Evolutionary conservation across 2,888 invertebrate species (phyloP), one percentile per base, ranked within the genome.

Genomic region (Torymus auratus): DNA sequence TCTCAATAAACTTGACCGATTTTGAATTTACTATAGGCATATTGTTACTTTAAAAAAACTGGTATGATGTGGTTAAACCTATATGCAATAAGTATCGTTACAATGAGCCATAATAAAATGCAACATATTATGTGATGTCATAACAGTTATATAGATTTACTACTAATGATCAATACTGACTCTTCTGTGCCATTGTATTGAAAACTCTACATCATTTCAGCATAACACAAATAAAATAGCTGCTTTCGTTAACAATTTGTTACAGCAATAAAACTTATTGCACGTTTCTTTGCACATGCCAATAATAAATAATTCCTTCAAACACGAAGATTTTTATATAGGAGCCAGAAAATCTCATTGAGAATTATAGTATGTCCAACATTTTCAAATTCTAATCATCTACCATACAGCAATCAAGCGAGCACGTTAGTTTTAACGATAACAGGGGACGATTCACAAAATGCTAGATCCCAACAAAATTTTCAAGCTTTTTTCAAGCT

Each of bases 251-350:
- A 75, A 10, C 23, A 67, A 61, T 70, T 53, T 41, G 62, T 50
- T 15, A 20, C 56, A 52, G 67, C 17, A 23, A 62, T 76, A 67
- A 15, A 78, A 81, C 74, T 64, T 74, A 81, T 81, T 81, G 81
- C 81, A 81, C 81, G 73, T 78, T 74, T 65, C 60, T 75, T 76
- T 71, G 76, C 67, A 80, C 62, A 76, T 50, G 69, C 65, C 62
- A 74, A 55, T 73, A 81, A 81, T 81, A 81, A 81, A 78, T 70
- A 81, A 81, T 77, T 73, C 65, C 50, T 73, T 78, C 23, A 17
- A 67, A 53, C 52, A 67, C 15, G 58, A 70, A 23, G 28, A 70
- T 75, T 61, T 14, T 20, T 23, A 12, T 17, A 52, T 14, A 12
- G 13, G n/a, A 78, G 52, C 41, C 56, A 50, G 60, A 70, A 81